These are phyloP conservation scores for Heliconius charithonia DNA, from an alignment of 2,888 invertebrate genomes.

Conservation along the genomic window DNA sequence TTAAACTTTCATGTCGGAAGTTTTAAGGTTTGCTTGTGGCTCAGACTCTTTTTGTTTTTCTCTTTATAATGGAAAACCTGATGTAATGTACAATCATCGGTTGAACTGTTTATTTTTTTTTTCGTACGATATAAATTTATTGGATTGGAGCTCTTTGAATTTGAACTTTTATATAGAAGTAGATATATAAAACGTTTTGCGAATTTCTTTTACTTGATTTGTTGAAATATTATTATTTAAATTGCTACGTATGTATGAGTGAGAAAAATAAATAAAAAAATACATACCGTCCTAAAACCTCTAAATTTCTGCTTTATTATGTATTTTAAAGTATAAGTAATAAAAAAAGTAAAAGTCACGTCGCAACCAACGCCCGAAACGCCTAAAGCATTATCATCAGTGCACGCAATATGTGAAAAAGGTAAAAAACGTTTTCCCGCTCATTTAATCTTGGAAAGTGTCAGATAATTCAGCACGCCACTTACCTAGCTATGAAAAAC, in stretches of 20 bases:
- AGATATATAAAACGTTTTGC: background rate
- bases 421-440: constrained; percentile 52
- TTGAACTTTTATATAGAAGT: background rate
- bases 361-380: constrained; percentile 26
- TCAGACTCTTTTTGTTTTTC: constrained; percentile 78
- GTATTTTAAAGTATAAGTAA: background rate
- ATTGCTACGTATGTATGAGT: background rate
- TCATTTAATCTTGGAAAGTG: constrained; percentile 56
- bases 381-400: constrained; percentile 47
- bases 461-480: constrained; percentile 43
- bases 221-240: background rate
- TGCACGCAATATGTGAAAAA: constrained; percentile 51
- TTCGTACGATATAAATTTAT: constrained; percentile 9
- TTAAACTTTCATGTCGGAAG: constrained; percentile 84
- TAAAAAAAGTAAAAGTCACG: constrained; percentile 17
- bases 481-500: constrained; percentile 39
- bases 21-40: constrained; percentile 82
- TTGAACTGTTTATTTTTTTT: background rate
- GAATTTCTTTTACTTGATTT: background rate
- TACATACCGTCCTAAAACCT: background rate
- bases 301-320: background rate
- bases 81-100: constrained; percentile 43
- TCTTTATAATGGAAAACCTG: constrained; percentile 65
- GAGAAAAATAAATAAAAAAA: background rate
- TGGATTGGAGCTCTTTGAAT: background rate